Conservation (phyloP, 2,797 vertebrate species). For the Xenops minutus region DNA sequence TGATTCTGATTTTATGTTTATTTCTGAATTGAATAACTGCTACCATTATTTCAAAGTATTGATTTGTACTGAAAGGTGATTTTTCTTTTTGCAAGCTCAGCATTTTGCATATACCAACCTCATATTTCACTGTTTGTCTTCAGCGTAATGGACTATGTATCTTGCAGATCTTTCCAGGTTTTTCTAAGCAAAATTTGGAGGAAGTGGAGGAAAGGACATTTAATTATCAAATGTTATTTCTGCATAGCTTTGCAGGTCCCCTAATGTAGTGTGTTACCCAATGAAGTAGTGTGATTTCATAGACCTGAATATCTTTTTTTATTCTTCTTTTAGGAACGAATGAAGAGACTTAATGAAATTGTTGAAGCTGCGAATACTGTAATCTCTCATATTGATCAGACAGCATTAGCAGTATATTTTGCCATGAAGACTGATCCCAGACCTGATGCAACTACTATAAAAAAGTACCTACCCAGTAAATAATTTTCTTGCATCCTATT, state of each 20-base stretch:
- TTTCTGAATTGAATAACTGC: background rate
- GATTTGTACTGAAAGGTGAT: background rate
- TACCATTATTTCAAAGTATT: background rate
- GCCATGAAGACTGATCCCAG: constrained; percentile 97
- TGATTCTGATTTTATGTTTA: background rate
- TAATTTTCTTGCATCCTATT: constrained; percentile 82
- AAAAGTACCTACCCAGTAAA: constrained; percentile 92
- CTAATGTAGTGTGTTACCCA: background rate
- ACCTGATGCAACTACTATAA: constrained; percentile 93
- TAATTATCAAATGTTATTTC: background rate
- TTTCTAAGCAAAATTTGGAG: background rate
- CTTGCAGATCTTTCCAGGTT: background rate
- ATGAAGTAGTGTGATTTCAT: background rate
- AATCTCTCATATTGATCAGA: constrained; percentile 92
- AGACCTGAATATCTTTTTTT: background rate
- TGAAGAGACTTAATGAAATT: constrained; percentile 89
- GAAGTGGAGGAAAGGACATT: background rate
- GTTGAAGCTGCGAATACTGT: constrained; percentile 87
- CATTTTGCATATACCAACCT: background rate
- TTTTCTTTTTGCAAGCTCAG: background rate
- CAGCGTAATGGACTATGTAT: background rate
- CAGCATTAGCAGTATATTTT: constrained; percentile 90
- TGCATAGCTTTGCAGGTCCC: background rate
- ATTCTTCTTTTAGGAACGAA: constrained; percentile 82
- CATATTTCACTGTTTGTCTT: background rate